phyloP scores from a whole-genome alignment of 2,113 vertebrate species.

The Ageneiosus marmoratus region DNA sequence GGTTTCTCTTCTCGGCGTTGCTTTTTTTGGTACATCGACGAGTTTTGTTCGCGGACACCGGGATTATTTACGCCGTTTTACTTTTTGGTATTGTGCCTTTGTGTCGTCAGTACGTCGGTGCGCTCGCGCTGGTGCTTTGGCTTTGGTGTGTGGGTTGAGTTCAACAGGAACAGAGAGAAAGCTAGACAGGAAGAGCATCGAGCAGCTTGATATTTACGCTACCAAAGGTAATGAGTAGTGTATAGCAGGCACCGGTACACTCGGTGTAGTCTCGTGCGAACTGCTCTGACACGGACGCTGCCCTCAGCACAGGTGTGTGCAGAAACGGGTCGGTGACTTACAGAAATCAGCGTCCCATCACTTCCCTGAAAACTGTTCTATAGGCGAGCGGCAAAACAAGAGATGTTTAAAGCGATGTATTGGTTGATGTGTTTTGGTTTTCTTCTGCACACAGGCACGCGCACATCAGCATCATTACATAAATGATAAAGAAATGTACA shows the following conservation, averaged over 20 bases:
- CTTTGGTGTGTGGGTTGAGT: slow-evolving; percentile 45
- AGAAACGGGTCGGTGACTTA: slow-evolving; percentile 33
- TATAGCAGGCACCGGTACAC: background rate
- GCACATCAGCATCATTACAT: slow-evolving; percentile 47
- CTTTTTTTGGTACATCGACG: slow-evolving; percentile 38
- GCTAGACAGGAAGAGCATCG: slow-evolving; percentile 47
- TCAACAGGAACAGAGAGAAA: slow-evolving; percentile 68
- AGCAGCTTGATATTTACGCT: background rate
- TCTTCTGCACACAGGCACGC: slow-evolving; percentile 56
- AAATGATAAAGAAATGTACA: slow-evolving; percentile 37
- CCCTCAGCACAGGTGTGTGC: slow-evolving; percentile 60
- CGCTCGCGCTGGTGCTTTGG: slow-evolving; percentile 50
- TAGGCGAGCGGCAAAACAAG: background rate
- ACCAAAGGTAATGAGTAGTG: background rate
- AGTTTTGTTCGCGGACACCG: slow-evolving; percentile 49
- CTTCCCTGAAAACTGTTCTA: too few species aligned
- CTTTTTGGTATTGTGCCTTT: slow-evolving; percentile 58
- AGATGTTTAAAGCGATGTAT: slow-evolving; percentile 33
- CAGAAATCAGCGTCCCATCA: slow-evolving; percentile 1
- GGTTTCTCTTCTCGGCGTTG: slow-evolving; percentile 9
- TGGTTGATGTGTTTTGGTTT: slow-evolving; percentile 67
- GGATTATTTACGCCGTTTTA: slow-evolving; percentile 56
- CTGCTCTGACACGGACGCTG: too few species aligned
- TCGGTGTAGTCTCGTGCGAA: too few species aligned
- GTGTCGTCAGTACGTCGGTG: slow-evolving; percentile 50